A percentile compares a stretch with the other conserved stretches of the same genome.
Evolutionary conservation across 2,113 vertebrate genomes (phyloP).

Genomic region (Syngnathus scovelli): DNA sequence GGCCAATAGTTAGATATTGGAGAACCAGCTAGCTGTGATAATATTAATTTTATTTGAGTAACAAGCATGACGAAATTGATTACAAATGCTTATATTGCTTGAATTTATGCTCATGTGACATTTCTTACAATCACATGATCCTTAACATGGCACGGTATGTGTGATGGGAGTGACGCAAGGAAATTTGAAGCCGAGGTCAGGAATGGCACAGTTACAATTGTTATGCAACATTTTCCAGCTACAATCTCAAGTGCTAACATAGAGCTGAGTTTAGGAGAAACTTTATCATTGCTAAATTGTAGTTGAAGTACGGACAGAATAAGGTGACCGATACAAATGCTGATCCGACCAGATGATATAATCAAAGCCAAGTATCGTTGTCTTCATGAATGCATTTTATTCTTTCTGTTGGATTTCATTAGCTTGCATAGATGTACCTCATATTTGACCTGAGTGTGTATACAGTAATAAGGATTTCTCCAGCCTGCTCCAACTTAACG

Average conservation of each 20-base stretch:
- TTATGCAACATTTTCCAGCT: slow-evolving; percentile 35
- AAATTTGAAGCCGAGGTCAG: slow-evolving; percentile 40
- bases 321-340: slow-evolving; percentile 15
- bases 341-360: neutral
- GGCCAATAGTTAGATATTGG: neutral
- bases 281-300: slow-evolving; percentile 5
- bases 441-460: neutral
- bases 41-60: neutral
- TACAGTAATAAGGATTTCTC: neutral
- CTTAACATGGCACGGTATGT: neutral
- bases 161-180: slow-evolving; percentile 14
- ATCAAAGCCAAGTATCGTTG: neutral
- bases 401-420: neutral
- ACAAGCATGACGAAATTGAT: neutral
- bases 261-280: slow-evolving; percentile 1
- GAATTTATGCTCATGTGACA: slow-evolving; percentile 1
- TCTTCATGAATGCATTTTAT: neutral
- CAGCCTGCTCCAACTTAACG: neutral
- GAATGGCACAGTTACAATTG: slow-evolving; percentile 16
- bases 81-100: neutral
- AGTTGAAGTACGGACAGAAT: slow-evolving; percentile 3
- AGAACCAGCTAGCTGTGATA: neutral
- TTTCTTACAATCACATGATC: slow-evolving; percentile 4
- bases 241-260: neutral
- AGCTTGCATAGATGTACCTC: neutral